Conservation (phyloP, 2,113 vertebrate genomes). For the Melanerpes aurifrons region DNA sequence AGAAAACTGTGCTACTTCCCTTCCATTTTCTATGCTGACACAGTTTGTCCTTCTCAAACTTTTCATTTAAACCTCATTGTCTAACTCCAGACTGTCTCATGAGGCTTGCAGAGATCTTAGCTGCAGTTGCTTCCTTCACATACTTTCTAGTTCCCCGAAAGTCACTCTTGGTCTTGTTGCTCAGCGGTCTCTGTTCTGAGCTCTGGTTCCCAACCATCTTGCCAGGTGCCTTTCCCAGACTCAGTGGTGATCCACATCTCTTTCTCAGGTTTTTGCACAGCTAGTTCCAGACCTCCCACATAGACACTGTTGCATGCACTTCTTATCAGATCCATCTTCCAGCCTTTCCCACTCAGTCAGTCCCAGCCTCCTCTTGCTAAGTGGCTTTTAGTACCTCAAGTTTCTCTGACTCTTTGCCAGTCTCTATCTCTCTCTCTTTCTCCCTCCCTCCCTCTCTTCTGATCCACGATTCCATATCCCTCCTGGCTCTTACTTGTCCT, state of each 20-base stretch:
- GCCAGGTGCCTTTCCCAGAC: constrained; percentile 28
- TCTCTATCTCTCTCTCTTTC: neutral
- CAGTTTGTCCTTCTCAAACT: neutral
- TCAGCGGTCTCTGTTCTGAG: neutral
- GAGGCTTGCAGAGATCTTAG: neutral
- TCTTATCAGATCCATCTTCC: constrained; percentile 52
- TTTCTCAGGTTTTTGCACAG: constrained; percentile 10
- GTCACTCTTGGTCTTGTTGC: neutral
- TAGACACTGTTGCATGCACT: neutral
- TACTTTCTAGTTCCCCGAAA: neutral
- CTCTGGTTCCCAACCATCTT: neutral
- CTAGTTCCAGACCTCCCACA: constrained; percentile 45
- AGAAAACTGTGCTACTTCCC: neutral
- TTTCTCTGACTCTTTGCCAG: constrained; percentile 21
- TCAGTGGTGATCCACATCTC: neutral
- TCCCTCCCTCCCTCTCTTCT: neutral
- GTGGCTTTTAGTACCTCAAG: neutral
- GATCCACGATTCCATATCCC: neutral
- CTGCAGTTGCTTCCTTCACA: neutral
- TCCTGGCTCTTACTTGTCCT: neutral
- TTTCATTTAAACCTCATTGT: neutral
- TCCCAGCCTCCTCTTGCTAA: constrained; percentile 9
- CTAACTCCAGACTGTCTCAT: neutral
- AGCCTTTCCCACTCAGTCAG: constrained; percentile 30
- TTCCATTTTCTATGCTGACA: neutral